Evolutionary conservation across 2,888 invertebrate species (phyloP).

Genomic region (Hirtodrosophila confusa): DNA sequence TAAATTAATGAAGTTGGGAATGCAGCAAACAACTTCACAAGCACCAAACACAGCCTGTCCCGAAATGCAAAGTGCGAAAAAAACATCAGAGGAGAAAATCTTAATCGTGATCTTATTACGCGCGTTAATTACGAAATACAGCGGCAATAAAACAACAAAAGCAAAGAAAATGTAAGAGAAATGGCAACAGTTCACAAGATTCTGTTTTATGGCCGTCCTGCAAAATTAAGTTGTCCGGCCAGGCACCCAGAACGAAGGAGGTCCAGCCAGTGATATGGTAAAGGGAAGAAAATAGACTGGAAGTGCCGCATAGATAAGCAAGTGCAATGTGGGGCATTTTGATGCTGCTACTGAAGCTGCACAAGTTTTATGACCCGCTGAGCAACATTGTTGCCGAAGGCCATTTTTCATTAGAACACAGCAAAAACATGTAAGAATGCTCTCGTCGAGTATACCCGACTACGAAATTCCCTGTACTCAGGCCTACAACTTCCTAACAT

Average conservation of each 20-base stretch:
- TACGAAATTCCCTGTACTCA: too few relatives aligned
- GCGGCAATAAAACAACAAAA: conserved; percentile 18
- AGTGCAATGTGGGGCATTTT: conserved; percentile 64
- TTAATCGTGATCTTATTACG: conserved; percentile 82
- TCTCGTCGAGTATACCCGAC: too few relatives aligned
- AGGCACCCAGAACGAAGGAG: conserved; percentile 9
- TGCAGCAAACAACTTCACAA: conserved; percentile 24
- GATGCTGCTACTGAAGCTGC: conserved; percentile 24
- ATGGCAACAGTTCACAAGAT: conserved; percentile 28
- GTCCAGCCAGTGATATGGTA: conserved; percentile 23
- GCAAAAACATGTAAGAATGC: too few relatives aligned
- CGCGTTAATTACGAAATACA: conserved; percentile 81
- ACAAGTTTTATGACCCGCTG: conserved; percentile 65
- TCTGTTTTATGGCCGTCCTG: conserved; percentile 49
- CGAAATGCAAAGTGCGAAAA: conserved; percentile 15
- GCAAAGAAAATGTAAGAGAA: conserved; percentile 13
- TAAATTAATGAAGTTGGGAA: conserved; percentile 72
- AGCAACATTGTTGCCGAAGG: conserved; percentile 61
- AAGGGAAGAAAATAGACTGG: conserved; percentile 66
- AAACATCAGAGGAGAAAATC: conserved; percentile 44
- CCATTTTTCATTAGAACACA: conserved; percentile 72
- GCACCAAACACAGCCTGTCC: conserved; percentile 14
- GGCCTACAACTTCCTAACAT: too few relatives aligned
- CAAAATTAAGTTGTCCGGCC: conserved; percentile 59
- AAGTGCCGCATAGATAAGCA: conserved; percentile 59